Evolutionary conservation across 2,888 invertebrate species (phyloP).

Genomic region (Conops quadrifasciatus): DNA sequence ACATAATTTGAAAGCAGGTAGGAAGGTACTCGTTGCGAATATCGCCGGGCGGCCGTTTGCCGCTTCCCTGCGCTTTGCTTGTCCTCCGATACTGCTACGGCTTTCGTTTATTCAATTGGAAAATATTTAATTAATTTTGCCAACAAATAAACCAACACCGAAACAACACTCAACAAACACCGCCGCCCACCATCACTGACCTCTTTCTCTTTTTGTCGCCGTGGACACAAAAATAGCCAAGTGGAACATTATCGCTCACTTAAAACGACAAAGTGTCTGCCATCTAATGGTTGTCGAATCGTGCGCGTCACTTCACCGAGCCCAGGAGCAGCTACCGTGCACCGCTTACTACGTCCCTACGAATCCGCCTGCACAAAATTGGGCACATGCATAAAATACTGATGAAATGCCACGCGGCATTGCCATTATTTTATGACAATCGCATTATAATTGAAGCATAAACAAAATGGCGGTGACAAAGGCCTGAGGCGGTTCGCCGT

Average conservation of each 20-base stretch:
- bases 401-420: conserved; percentile 27
- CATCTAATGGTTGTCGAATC: conserved; percentile 34
- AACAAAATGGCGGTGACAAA: conserved; percentile 22
- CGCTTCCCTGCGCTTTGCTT: conserved; percentile 30
- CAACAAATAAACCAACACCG: conserved; percentile 52
- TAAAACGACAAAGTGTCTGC: conserved; percentile 42
- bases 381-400: conserved; percentile 15
- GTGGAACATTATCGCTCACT: conserved; percentile 47
- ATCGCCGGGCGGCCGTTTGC: conserved; percentile 47
- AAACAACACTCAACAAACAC: conserved; percentile 22
- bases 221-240: too few species aligned
- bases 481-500: neutral
- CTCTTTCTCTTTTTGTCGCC: too few species aligned
- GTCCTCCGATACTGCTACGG: too few species aligned
- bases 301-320: conserved; percentile 13
- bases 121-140: conserved; percentile 63
- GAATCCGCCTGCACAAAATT: neutral
- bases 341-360: neutral
- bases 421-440: conserved; percentile 32
- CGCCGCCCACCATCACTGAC: too few species aligned
- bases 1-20: conserved; percentile 64
- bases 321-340: neutral
- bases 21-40: too few species aligned
- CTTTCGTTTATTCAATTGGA: conserved; percentile 58
- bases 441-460: conserved; percentile 16